Evolutionary conservation across 2,888 invertebrate genomes (phyloP).

Genomic region (Amphipyra tragopoginis): DNA sequence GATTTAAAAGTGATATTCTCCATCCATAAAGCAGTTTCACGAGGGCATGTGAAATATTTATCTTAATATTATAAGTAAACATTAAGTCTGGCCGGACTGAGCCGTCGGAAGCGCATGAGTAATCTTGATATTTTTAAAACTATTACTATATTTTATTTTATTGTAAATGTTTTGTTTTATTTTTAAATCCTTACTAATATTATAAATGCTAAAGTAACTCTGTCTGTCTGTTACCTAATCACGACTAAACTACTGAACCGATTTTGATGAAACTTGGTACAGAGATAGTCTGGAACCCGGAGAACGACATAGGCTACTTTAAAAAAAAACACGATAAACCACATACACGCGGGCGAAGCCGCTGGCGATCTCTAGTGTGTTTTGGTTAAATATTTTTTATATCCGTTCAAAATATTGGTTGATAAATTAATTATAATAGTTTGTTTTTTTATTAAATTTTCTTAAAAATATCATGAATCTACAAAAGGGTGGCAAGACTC

Average conservation of each 20-base stretch:
- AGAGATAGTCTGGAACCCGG: too few relatives aligned
- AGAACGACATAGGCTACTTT: too few relatives aligned
- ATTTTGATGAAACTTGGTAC: too few relatives aligned
- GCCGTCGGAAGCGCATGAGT: constrained; percentile 52
- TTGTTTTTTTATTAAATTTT: neutral
- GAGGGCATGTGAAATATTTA: constrained; percentile 88
- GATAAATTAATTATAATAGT: neutral
- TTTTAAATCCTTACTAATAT: neutral
- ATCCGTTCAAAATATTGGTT: neutral
- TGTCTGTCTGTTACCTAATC: too few relatives aligned
- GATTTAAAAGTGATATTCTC: constrained; percentile 88
- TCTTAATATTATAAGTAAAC: constrained; percentile 90
- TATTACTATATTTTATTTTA: neutral
- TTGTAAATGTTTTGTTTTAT: neutral
- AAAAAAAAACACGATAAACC: too few relatives aligned
- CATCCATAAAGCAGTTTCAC: constrained; percentile 89
- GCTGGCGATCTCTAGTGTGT: too few relatives aligned
- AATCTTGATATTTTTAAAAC: constrained; percentile 70
- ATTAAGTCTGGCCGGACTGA: constrained; percentile 72
- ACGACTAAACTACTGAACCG: too few relatives aligned
- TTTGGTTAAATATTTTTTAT: neutral
- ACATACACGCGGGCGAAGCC: too few relatives aligned
- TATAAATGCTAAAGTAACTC: too few relatives aligned
- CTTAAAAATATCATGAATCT: neutral
- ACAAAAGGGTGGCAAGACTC: neutral